Base-by-base conservation (phyloP, 1,140 invertebrate genomes). In the Macrobrachium rosenbergii region DNA sequence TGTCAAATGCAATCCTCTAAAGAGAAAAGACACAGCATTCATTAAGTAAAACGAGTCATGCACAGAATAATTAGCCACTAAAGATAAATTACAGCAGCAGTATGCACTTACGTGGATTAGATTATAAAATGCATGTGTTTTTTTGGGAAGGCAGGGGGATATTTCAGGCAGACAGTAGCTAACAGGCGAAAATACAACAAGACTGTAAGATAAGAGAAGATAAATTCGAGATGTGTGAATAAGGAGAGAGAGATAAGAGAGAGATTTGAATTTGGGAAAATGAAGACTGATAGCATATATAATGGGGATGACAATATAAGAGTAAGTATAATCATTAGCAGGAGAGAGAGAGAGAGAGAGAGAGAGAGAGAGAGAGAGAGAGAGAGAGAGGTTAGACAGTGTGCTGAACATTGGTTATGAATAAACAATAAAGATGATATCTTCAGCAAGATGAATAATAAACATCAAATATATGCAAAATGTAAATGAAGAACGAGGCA, bases 171-270 rank as follows among this genome's bases (percentile, higher is more conserved):
- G 77, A 76, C 83, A 80, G 84, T 87, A 60, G 84, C 84, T 87
- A 87, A 78, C 84, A 87, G 84, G 84, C 84, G 80, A 73, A 87
- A 79, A 78, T 69, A 79, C 84, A 87, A 81, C 84, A 87, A 81
- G 84, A 87, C 84, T 87, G 84, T 80, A 87, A 87, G 77, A 79
- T 73, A 87, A 87, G 45, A 77, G n/a, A 52, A 77, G 28, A 21
- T 23, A 12, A n/a, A 52, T 37, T 14, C 12, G 75, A 43, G 75
- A 43, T 14, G 37, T 12, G 45, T 8, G 45, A 43, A n/a, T 37
- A 52, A 10, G 6, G 52, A 21, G 64, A 67, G 64, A 67, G 64
- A 60, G 78, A 37, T 60, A 62, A n/a, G 58, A 81, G 58, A 16
- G 78, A 81, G 62, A 37, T 19, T 62, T 16, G 62, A 17, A 80